phyloP scores from a whole-genome alignment of 1,140 invertebrate genomes.

The Vollenhovia emeryi region DNA sequence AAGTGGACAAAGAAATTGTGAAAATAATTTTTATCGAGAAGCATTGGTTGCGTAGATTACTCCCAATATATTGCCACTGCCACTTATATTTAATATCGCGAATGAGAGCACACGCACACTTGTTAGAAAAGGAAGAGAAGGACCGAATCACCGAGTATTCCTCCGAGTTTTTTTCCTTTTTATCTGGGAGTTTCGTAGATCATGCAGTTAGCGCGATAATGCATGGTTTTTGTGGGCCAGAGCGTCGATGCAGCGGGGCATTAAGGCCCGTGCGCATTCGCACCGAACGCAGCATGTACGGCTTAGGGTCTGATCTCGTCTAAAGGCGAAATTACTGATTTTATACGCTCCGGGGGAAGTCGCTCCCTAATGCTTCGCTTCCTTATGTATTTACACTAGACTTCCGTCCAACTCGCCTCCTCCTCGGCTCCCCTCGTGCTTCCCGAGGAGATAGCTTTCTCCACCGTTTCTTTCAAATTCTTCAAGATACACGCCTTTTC shows the following conservation, averaged over 20 bases:
- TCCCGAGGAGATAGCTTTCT: background rate
- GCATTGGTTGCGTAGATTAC: background rate
- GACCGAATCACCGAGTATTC: background rate
- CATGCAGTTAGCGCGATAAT: slow-evolving; percentile 47
- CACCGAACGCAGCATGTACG: slow-evolving; percentile 42
- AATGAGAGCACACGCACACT: background rate
- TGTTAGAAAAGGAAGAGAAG: background rate
- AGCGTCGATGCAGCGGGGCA: slow-evolving; percentile 52
- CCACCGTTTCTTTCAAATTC: background rate
- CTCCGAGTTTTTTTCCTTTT: slow-evolving; percentile 4
- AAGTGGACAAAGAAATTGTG: too few relatives aligned
- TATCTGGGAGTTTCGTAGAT: slow-evolving; percentile 45
- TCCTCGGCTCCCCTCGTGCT: background rate
- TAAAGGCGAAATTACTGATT: slow-evolving; percentile 73
- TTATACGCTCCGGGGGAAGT: slow-evolving; percentile 70
- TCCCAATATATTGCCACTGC: background rate
- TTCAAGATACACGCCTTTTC: too few relatives aligned
- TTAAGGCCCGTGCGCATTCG: slow-evolving; percentile 59
- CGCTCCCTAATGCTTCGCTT: slow-evolving; percentile 70
- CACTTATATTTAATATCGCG: background rate
- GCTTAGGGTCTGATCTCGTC: slow-evolving; percentile 52
- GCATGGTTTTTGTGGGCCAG: slow-evolving; percentile 45
- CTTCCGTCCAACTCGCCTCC: slow-evolving; percentile 26
- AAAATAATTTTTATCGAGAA: background rate
- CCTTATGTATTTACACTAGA: slow-evolving; percentile 68